phyloP scores from a whole-genome alignment of 35 echinoderm and acorn worm genomes.

The Heliocidaris erythrogramma region DNA sequence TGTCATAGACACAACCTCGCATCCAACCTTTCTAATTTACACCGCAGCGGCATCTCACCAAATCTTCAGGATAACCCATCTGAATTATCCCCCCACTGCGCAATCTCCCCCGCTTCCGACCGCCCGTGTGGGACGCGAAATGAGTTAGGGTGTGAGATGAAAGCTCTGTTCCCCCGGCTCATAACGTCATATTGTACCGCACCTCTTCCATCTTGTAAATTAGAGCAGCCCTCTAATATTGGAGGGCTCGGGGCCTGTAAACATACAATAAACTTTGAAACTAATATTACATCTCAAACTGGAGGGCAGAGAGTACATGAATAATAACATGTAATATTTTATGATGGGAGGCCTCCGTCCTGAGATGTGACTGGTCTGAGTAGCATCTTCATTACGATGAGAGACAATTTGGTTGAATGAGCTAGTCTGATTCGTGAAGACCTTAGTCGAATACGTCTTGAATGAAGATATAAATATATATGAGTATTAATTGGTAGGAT shows the following conservation, averaged over 20 bases:
- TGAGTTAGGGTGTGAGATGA: not conserved
- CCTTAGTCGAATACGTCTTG: not conserved
- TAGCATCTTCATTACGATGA: not conserved
- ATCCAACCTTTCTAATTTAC: not conserved
- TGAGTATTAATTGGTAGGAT: too few species aligned
- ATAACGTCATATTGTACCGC: not conserved
- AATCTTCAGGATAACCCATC: not conserved
- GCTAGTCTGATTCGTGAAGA: not conserved
- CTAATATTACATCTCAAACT: not conserved
- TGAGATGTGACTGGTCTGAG: not conserved
- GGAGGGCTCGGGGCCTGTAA: not conserved
- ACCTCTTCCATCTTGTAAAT: not conserved
- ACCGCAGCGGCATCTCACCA: not conserved
- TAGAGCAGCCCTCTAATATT: not conserved
- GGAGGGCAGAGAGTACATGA: not conserved
- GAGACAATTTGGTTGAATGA: not conserved
- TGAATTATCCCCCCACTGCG: not conserved
- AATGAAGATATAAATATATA: not conserved
- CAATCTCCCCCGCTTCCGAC: not conserved
- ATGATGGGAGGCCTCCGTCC: not conserved
- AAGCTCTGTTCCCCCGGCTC: not conserved
- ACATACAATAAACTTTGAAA: constrained; percentile 14
- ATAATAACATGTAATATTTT: not conserved
- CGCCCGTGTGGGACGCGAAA: not conserved
- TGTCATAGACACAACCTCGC: not conserved